Evolutionary conservation across 2,797 vertebrate species (phyloP), one percentile per base, ranked within the genome.

Genomic region (Heterohyrax brucei): DNA sequence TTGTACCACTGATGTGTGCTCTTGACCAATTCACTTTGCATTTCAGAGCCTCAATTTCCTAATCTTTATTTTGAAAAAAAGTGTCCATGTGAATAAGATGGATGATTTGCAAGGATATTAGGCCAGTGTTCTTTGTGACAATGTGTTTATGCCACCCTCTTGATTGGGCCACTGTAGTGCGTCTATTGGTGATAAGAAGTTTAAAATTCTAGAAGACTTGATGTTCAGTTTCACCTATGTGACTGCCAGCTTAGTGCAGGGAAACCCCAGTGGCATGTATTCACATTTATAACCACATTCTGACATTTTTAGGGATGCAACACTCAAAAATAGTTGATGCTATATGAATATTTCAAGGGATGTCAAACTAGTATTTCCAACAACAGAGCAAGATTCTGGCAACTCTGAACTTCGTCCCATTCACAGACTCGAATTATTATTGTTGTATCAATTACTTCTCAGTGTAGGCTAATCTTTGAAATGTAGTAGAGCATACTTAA

Each of bases 351-450:
- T 68, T 89, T 82, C 78, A 80, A 94, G 22, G 44, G 28, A 9
- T 79, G 53, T 89, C 22, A 83, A 76, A 87, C 87, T 68, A 89
- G 1, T 87, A 81, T 84, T 90, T 89, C 44, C 76, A 89, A 66
- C 5, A 73, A 13, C 7, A 72, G 72, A 26, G 64, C 28, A 94
- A 94, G 26, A 46, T 46, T 85, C 46, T 86, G 5, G 73, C 75
- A 77, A 26, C 50, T 90, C 87, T 87, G 83, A 80, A 64, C 24
- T 77, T 92, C 64, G 62, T 64, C 53, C 24, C 33, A 64, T 62
- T 90, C 77, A 3, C 22, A 87, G 44, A 84, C 22, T 73, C 39
- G 66, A 33, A 62, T 92, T 26, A 7, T 86, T 33, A 24, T 61
- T 86, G 33, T 39, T n/a, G 18, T 44, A 33, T 78, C 59, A 44